Base-by-base conservation (phyloP, 2,888 invertebrate species). In the Corythucha ciliata region DNA sequence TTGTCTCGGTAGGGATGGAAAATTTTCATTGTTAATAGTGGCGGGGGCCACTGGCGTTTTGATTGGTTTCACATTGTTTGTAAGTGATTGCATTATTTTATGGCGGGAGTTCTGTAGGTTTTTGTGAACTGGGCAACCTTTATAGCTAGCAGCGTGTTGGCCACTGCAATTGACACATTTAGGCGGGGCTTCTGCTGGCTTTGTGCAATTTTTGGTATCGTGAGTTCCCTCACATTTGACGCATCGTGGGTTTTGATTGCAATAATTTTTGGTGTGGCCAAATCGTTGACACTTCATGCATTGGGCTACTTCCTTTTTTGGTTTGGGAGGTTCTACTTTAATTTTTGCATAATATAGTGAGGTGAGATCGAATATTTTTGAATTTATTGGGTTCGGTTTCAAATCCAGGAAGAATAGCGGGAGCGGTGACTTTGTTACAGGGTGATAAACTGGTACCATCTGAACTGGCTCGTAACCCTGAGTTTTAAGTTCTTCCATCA, bases 111-210 rank as follows among this genome's bases (percentile, higher is more conserved):
- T 45, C 22, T 45, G 45, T 32, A 45, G 32, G 10, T 20, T 32
- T 32, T 27, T 14, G 18, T 45, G 45, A n/a, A 45, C 20, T 32
- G 45, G 45, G 22, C 45, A 45, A 21, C 45, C 32, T 32, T 25
- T 45, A 33, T 45, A 45, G 22, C 33, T 45, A 7, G 45, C 45
- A 32, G 45, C 10, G 25, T 45, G 45, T 2, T 45, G 21, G 29
- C 32, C 45, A 12, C 33, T 45, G 25, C 45, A 45, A 29, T 45
- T 45, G 27, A 32, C 45, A 45, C 45, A 45, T 29, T 32, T n/a
- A 12, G 27, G 29, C 7, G 32, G 45, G 20, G 18, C 20, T 21
- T 32, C 32, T 2, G 32, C 32, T 21, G 45, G 18, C 33, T 45
- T 45, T 3, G 27, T 32, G 12, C 45, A 29, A 10, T 32, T 16